A percentile compares a stretch with the other conserved stretches of the same genome.
Conservation (phyloP, 2,113 vertebrate genomes). For the Donacobius atricapilla region DNA sequence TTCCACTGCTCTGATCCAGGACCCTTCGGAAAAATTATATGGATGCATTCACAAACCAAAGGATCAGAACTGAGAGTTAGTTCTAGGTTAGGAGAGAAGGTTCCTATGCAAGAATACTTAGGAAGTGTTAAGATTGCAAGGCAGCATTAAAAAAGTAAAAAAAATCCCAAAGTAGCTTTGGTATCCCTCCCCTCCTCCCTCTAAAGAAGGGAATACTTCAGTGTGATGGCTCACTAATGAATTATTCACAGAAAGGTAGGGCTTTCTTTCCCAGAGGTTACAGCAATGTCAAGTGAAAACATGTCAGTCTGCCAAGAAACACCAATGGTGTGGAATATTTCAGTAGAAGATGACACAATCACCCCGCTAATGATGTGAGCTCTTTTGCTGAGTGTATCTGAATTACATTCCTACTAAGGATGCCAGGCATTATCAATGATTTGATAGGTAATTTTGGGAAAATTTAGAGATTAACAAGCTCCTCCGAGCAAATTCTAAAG, state of each 20-base stretch:
- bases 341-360: neutral
- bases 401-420: neutral
- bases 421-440: neutral
- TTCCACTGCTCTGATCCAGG: neutral
- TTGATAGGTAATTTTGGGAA: neutral
- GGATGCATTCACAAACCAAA: neutral
- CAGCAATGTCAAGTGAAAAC: slow-evolving; percentile 42
- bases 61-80: neutral
- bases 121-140: neutral
- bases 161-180: neutral
- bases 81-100: neutral
- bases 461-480: neutral
- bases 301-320: slow-evolving; percentile 33
- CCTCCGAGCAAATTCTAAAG: neutral
- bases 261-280: neutral
- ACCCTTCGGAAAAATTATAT: neutral
- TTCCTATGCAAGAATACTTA: neutral
- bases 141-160: neutral
- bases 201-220: neutral
- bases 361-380: neutral
- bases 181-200: neutral
- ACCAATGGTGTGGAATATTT: slow-evolving; percentile 32
- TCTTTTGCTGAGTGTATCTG: neutral
- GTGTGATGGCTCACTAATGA: neutral
- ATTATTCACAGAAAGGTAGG: neutral